Percentiles rank a stretch among this genome's conserved stretches.
These are phyloP conservation scores for Coilia nasus DNA, from an alignment of 2,797 vertebrate species.

Conservation along the genomic window DNA sequence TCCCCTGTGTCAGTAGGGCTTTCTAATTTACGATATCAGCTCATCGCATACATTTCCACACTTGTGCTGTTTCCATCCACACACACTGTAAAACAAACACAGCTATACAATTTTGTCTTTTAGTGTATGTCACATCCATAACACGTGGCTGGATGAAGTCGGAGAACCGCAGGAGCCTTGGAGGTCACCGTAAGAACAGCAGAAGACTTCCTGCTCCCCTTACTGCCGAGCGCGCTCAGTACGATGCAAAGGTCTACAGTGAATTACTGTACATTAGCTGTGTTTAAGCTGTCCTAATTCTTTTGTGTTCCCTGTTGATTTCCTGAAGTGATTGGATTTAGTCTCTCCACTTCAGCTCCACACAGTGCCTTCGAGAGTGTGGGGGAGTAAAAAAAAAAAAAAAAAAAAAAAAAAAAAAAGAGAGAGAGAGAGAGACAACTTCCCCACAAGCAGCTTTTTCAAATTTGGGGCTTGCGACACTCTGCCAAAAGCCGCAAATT, in stretches of 20 bases:
- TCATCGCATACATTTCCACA: background rate
- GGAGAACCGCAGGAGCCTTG: background rate
- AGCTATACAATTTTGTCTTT: constrained; percentile 10
- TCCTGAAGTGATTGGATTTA: constrained; percentile 66
- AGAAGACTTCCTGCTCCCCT: constrained; percentile 19
- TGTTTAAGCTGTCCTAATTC: constrained; percentile 43
- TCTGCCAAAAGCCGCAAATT: constrained; percentile 85
- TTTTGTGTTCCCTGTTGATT: constrained; percentile 58
- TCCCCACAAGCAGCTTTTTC: constrained; percentile 81
- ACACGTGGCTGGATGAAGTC: constrained; percentile 5
- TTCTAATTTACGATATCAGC: constrained; percentile 20
- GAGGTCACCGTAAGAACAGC: constrained; percentile 2
- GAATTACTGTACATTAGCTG: background rate
- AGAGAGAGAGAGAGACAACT: constrained; percentile 49
- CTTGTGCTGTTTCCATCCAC: background rate
- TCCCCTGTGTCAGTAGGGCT: background rate
- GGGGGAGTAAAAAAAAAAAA: constrained; percentile 37
- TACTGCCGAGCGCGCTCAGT: background rate
- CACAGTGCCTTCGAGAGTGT: background rate
- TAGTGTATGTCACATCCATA: constrained; percentile 8
- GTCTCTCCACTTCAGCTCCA: constrained; percentile 42
- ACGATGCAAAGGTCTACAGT: background rate
- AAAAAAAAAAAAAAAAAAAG: constrained; percentile 23
- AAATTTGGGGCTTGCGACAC: constrained; percentile 81
- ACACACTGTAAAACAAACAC: background rate